Percentiles rank a stretch among this genome's conserved stretches.
phyloP scores from a whole-genome alignment of 2,113 vertebrate genomes.

The Ochotona princeps region DNA sequence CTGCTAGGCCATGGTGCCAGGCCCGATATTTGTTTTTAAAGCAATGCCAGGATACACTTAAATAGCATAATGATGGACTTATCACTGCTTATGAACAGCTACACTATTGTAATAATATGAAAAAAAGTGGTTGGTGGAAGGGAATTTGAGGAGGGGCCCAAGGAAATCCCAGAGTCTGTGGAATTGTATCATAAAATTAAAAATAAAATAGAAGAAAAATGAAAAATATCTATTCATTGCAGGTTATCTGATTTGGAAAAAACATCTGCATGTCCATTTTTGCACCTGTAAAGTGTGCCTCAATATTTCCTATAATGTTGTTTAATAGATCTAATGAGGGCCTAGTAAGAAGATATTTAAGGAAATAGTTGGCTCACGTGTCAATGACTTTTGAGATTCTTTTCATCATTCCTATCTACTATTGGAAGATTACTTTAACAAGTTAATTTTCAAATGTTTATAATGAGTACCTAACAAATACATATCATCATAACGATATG shows the following conservation, averaged over 20 bases:
- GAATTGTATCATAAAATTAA: too few species aligned
- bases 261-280: conserved; percentile 8
- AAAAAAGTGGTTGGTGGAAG: too few species aligned
- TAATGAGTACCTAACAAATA: conserved; percentile 29
- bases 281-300: background rate
- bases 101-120: too few species aligned
- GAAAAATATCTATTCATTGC: background rate
- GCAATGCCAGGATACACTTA: too few species aligned
- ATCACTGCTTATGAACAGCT: too few species aligned
- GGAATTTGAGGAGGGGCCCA: too few species aligned
- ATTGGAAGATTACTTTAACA: conserved; percentile 46
- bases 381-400: conserved; percentile 24
- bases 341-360: background rate
- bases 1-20: too few species aligned
- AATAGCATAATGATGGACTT: too few species aligned
- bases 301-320: background rate
- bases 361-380: conserved; percentile 14
- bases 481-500: background rate
- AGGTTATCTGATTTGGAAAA: background rate
- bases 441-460: conserved; percentile 37
- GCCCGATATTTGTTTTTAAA: too few species aligned
- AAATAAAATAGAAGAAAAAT: too few species aligned
- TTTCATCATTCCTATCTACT: background rate
- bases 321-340: background rate
- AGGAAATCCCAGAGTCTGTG: too few species aligned